Base-by-base conservation (phyloP, 2,797 vertebrate species). In the Tarsius wallacei region DNA sequence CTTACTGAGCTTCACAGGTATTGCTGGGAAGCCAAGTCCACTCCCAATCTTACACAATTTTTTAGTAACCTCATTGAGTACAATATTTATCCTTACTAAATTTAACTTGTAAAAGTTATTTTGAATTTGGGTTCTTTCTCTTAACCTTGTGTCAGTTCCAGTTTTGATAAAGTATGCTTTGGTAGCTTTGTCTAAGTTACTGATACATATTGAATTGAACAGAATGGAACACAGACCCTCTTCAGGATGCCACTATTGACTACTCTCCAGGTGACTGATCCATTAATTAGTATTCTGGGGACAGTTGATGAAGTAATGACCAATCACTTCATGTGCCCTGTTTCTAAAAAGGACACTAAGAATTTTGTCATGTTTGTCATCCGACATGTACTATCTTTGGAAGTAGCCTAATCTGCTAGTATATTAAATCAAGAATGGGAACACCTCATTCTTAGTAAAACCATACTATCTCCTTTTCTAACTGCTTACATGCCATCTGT, bases 331-430 rank as follows among this genome's bases (percentile, higher is more conserved):
- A 31, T 53, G 24, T 55, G n/a, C 21, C 36, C 12, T 17, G 0
- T 57, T 83, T 80, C 47, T 91, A 47, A 71, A 94, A 95, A 59
- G 71, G 14, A 80, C 80, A 70, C 57, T 31, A 57, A 87, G 36
- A 42, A 3, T 93, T 55, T 2, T 92, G 16, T 85, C 13, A 5
- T 66, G 59, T 77, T 90, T 92, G 17, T 15, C 36, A 33, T n/a
- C 17, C 24, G 78, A 17, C 31, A 51, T 80, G 53, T 26, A 53
- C 26, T 85, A 42, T 81, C 87, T 61, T 31, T 96, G 71, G 33
- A 90, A 93, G 33, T n/a, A 81, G 63, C 82, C 59, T 82, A 74
- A 68, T 84, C 53, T 94, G 53, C 53, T 74, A 78, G 26, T 95
- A 2, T 36, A 55, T 87, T 90, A 88, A 80, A 64, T 80, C 5